Percentiles rank a stretch among this genome's conserved stretches.
phyloP scores from a whole-genome alignment of 2,888 invertebrate species.

The Eupithecia inturbata region DNA sequence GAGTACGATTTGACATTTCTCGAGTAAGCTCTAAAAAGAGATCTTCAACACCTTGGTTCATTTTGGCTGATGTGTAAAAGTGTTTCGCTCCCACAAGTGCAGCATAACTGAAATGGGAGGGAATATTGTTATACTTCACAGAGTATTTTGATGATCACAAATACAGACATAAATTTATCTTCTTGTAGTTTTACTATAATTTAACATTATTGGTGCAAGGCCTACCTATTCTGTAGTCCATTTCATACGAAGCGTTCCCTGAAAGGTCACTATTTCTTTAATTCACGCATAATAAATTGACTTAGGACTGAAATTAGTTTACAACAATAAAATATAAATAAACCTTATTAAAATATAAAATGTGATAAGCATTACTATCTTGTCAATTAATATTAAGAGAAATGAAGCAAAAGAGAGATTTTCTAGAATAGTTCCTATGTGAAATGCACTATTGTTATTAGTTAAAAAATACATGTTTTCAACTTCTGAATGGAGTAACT shows the following conservation, averaged over 20 bases:
- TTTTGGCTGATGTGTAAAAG: constrained; percentile 96
- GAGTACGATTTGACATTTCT: constrained; percentile 86
- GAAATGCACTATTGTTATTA: not conserved
- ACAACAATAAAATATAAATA: not conserved
- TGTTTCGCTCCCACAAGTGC: constrained; percentile 95
- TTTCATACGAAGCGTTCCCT: not conserved
- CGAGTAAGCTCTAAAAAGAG: constrained; percentile 93
- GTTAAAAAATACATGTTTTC: not conserved
- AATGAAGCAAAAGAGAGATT: not conserved
- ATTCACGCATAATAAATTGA: not conserved
- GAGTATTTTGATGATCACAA: not conserved
- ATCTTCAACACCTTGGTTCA: constrained; percentile 95
- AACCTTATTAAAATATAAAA: not conserved
- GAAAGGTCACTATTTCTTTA: not conserved
- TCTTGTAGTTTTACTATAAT: no score
- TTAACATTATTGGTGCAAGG: no score
- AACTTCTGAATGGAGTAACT: not conserved
- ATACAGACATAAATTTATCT: not conserved
- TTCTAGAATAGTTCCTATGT: not conserved
- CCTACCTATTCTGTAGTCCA: not conserved
- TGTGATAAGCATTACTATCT: not conserved
- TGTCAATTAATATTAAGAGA: no score
- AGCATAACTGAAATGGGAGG: constrained; percentile 88
- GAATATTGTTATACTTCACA: not conserved
- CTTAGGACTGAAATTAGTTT: not conserved